Percentiles rank a stretch among this genome's conserved stretches.
Evolutionary conservation across 2,888 invertebrate genomes (phyloP).

Genomic region (Drymonia ruficornis): DNA sequence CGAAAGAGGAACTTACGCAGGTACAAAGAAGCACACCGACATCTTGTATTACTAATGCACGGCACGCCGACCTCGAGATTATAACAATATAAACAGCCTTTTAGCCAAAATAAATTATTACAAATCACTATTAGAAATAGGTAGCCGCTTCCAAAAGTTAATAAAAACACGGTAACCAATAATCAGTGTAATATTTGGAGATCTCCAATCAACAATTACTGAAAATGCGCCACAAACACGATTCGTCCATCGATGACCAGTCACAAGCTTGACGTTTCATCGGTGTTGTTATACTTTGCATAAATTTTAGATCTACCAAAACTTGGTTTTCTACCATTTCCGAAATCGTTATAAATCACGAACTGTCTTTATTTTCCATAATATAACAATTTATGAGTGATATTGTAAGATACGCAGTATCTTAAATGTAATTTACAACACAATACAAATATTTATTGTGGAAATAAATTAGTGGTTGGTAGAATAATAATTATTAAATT

Average conservation of each 20-base stretch:
- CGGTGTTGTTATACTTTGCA: conserved; percentile 49
- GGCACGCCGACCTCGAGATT: conserved; percentile 50
- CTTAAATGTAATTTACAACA: background rate
- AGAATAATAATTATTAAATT: conserved; percentile 12
- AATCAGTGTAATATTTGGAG: conserved; percentile 80
- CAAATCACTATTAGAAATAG: conserved; percentile 54
- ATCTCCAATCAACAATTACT: conserved; percentile 85
- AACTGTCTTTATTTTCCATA: background rate
- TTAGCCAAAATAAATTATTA: conserved; percentile 49
- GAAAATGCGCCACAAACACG: conserved; percentile 82
- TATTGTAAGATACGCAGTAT: background rate
- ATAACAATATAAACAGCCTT: conserved; percentile 38
- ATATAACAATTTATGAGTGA: too few species aligned
- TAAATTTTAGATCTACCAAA: conserved; percentile 10
- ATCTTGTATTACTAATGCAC: conserved; percentile 74
- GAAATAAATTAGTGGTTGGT: conserved; percentile 5
- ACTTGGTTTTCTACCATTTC: background rate
- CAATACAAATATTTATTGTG: background rate
- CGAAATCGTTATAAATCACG: background rate
- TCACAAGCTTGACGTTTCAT: conserved; percentile 79
- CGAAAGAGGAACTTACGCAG: conserved; percentile 86
- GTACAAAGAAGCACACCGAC: conserved; percentile 89
- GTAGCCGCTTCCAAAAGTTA: conserved; percentile 71
- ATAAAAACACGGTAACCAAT: conserved; percentile 78
- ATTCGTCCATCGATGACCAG: conserved; percentile 84